These are phyloP conservation scores for Hippocampus barbouri DNA, from an alignment of 2,113 vertebrate species.

Conservation along the genomic window DNA sequence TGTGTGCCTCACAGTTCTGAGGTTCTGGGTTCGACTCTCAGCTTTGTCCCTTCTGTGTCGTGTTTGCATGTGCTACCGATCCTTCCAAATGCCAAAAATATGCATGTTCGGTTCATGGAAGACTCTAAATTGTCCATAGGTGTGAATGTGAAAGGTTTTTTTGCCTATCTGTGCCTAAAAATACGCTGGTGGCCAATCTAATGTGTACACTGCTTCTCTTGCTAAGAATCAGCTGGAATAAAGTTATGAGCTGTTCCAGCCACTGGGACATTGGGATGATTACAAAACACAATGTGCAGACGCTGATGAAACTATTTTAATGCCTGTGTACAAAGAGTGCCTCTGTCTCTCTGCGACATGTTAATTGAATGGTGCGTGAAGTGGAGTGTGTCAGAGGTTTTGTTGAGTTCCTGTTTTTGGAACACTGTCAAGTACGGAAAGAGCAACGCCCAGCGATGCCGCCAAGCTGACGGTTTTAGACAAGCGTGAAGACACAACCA, in stretches of 20 bases:
- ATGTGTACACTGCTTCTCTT: not conserved
- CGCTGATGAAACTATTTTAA: not conserved
- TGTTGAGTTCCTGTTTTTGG: constrained; percentile 16
- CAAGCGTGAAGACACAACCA: not conserved
- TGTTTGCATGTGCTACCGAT: too few species aligned
- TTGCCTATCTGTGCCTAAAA: not conserved
- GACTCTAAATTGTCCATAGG: too few species aligned
- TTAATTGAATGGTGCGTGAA: constrained; percentile 27
- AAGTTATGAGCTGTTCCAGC: not conserved
- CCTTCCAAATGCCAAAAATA: too few species aligned
- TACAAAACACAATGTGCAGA: not conserved
- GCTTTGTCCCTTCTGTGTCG: too few species aligned
- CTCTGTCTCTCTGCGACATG: constrained; percentile 1
- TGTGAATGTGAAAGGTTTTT: not conserved
- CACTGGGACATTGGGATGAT: not conserved
- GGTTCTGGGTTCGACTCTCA: too few species aligned
- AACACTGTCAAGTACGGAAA: constrained; percentile 10
- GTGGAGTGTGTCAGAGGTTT: constrained; percentile 10
- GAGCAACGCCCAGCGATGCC: not conserved
- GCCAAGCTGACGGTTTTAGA: not conserved
- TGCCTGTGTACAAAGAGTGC: not conserved
- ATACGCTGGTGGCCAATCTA: not conserved
- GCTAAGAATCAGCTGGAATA: not conserved
- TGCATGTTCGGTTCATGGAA: too few species aligned
- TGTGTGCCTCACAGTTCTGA: too few species aligned